These are phyloP conservation scores for Scaptomyza polygonia DNA, from an alignment of 2,888 invertebrate genomes.

Conservation along the genomic window DNA sequence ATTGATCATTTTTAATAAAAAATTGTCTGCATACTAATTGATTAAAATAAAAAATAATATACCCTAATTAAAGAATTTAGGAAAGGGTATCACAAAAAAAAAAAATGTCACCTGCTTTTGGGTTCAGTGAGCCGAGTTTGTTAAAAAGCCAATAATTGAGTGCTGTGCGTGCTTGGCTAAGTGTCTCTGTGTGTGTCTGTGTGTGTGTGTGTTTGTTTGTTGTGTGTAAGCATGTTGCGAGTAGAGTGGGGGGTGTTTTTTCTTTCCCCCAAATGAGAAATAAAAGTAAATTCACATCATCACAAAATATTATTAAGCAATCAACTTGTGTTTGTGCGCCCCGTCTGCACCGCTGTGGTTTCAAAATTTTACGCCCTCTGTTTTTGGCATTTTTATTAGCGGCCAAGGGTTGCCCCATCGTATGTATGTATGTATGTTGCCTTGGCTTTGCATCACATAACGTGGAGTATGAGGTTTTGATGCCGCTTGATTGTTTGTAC, in stretches of 20 bases:
- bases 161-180: conserved; percentile 4
- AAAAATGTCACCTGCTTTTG: conserved; percentile 61
- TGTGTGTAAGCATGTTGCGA: not conserved
- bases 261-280: conserved; percentile 74
- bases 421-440: not conserved
- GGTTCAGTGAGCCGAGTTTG: conserved; percentile 54
- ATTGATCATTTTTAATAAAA: no score
- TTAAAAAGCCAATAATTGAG: conserved; percentile 65
- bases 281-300: conserved; percentile 81
- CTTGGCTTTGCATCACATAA: not conserved
- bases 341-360: conserved; percentile 53
- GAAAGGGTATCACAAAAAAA: conserved; percentile 21
- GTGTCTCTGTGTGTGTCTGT: not conserved
- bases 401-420: conserved; percentile 32
- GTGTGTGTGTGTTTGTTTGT: not conserved
- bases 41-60: not conserved
- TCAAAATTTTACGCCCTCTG: conserved; percentile 34
- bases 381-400: conserved; percentile 40
- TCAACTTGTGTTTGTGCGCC: conserved; percentile 74
- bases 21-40: no score
- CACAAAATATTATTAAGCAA: conserved; percentile 81
- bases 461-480: not conserved
- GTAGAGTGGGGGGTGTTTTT: not conserved
- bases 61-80: not conserved
- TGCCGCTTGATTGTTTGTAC: conserved; percentile 36